Evolutionary conservation across 1,140 invertebrate genomes (phyloP).

Genomic region (Eupristina koningsbergeri): DNA sequence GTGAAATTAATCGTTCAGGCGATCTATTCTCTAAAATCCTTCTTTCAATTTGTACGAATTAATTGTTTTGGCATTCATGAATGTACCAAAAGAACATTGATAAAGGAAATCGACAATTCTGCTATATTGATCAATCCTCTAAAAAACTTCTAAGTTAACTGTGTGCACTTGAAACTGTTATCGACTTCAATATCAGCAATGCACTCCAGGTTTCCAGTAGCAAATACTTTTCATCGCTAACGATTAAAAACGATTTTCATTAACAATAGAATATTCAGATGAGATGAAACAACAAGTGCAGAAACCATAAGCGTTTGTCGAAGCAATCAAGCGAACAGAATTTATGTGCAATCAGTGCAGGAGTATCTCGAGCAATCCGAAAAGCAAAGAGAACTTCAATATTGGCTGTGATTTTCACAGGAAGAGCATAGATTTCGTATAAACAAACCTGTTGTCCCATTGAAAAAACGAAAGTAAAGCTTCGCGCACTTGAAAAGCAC

Average conservation of each 20-base stretch:
- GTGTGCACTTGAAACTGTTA: too few species aligned
- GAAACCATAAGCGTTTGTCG: not conserved
- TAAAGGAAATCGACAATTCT: too few species aligned
- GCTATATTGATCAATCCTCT: too few species aligned
- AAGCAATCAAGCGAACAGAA: not conserved
- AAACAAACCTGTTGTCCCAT: not conserved
- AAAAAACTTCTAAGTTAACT: too few species aligned
- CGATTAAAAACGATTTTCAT: not conserved
- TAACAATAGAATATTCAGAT: not conserved
- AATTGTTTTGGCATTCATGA: too few species aligned
- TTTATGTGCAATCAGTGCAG: not conserved
- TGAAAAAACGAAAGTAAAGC: not conserved
- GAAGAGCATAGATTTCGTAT: not conserved
- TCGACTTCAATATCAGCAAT: not conserved
- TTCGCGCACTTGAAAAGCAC: not conserved
- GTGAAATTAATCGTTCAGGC: too few species aligned
- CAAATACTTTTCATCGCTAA: not conserved
- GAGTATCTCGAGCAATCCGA: not conserved
- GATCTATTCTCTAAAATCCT: too few species aligned
- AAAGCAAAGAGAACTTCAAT: not conserved
- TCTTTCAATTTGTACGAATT: too few species aligned
- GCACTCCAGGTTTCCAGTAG: not conserved
- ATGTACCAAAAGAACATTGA: too few species aligned
- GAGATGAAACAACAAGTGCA: not conserved
- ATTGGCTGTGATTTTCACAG: not conserved